Conservation (phyloP, 2,888 invertebrate genomes). For the Metellina segmentata region DNA sequence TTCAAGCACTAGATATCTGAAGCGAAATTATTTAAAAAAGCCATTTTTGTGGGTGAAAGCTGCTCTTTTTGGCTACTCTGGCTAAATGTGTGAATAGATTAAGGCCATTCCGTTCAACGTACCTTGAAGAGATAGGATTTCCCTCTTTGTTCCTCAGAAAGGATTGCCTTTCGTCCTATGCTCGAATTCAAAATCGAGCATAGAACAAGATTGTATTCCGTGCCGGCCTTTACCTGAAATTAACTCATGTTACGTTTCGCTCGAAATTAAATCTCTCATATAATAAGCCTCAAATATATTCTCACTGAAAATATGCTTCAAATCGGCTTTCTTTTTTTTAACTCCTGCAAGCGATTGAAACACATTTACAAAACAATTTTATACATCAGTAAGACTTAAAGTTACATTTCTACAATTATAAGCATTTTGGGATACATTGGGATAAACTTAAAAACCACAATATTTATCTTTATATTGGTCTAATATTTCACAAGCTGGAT, state of each 20-base stretch:
- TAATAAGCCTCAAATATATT: conserved; percentile 4
- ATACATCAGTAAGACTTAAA: too few species aligned
- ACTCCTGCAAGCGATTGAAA: too few species aligned
- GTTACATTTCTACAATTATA: too few species aligned
- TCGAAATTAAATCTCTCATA: conserved; percentile 57
- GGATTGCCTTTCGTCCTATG: conserved; percentile 70
- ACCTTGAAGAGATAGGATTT: conserved; percentile 70
- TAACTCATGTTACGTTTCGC: conserved; percentile 61
- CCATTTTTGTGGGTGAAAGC: conserved; percentile 36
- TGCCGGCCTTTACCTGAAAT: conserved; percentile 67
- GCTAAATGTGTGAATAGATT: conserved; percentile 28
- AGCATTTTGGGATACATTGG: too few species aligned
- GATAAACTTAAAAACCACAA: too few species aligned
- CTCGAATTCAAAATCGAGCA: conserved; percentile 70
- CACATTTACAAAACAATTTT: too few species aligned
- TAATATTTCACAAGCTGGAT: too few species aligned
- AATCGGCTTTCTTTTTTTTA: not conserved
- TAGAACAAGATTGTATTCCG: conserved; percentile 65
- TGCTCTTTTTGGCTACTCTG: conserved; percentile 21
- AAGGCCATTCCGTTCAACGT: conserved; percentile 49
- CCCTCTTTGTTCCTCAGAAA: conserved; percentile 59
- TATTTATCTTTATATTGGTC: too few species aligned
- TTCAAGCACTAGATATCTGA: not conserved
- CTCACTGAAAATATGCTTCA: not conserved
- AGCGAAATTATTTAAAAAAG: not conserved